phyloP scores from a whole-genome alignment of 1,140 invertebrate genomes.

The Campoletis sonorensis region DNA sequence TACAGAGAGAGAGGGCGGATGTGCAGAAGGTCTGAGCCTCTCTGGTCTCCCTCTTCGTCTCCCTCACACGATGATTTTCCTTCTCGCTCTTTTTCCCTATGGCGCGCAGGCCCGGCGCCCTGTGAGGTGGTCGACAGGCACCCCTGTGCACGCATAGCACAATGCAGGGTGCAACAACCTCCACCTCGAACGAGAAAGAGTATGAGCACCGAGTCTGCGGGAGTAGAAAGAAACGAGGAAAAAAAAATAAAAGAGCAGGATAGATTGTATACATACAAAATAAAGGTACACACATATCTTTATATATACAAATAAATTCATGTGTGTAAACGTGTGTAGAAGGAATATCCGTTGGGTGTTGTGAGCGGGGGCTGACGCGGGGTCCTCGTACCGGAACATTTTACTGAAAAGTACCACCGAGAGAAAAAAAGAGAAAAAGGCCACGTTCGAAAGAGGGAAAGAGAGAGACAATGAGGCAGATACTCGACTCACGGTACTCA shows the following conservation, averaged over 20 bases:
- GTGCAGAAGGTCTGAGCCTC: constrained; percentile 2
- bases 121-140: constrained; percentile 32
- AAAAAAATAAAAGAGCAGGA: constrained; percentile 5
- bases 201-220: constrained; percentile 28
- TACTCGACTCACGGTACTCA: constrained; percentile 33
- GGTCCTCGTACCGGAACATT: constrained; percentile 6
- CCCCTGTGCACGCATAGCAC: constrained; percentile 54
- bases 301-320: not conserved
- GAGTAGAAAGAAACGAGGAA: constrained; percentile 33
- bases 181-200: constrained; percentile 49
- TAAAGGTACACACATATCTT: not conserved
- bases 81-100: constrained; percentile 11
- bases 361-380: constrained; percentile 8
- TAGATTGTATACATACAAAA: not conserved
- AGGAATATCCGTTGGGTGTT: not conserved
- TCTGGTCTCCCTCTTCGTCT: not conserved
- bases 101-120: not conserved
- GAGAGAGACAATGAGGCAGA: constrained; percentile 23
- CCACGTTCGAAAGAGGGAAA: constrained; percentile 19
- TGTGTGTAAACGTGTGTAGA: not conserved
- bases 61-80: not conserved
- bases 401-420: not conserved
- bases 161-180: constrained; percentile 62
- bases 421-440: constrained; percentile 41
- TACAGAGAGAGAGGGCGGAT: constrained; percentile 34